Evolutionary conservation across 1,140 invertebrate species (phyloP).

Genomic region (Rhizoglyphus robini): DNA sequence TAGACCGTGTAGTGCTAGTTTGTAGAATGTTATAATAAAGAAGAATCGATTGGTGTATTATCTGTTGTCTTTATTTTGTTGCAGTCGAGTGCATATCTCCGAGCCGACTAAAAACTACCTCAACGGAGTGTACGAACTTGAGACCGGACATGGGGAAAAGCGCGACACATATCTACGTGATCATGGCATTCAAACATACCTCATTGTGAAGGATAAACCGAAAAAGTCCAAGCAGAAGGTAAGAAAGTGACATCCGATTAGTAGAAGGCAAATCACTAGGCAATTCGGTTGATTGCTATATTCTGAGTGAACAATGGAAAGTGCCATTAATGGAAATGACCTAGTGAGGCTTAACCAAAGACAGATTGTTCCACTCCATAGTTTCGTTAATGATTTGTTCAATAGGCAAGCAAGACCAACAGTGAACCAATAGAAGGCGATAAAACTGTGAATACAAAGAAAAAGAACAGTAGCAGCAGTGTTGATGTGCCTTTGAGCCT

Average conservation of each 20-base stretch:
- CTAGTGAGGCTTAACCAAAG: background rate
- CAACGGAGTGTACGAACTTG: constrained; percentile 76
- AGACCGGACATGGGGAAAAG: constrained; percentile 69
- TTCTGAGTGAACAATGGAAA: no score
- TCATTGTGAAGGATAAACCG: constrained; percentile 73
- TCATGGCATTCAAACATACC: constrained; percentile 72
- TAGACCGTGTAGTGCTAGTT: no score
- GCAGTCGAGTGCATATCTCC: constrained; percentile 78
- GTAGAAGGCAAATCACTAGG: no score
- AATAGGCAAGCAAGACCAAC: background rate
- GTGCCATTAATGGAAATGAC: no score
- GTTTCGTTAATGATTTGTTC: background rate
- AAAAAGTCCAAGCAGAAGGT: background rate
- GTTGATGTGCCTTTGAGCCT: background rate
- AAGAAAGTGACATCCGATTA: no score
- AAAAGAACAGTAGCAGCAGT: constrained; percentile 2
- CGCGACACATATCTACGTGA: constrained; percentile 64
- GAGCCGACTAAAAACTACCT: constrained; percentile 66
- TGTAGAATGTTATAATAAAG: no score
- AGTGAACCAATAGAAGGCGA: background rate
- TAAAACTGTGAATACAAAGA: background rate
- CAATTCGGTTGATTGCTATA: no score
- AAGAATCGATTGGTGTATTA: no score
- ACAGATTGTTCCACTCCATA: background rate
- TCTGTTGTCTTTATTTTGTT: background rate